Base-by-base conservation (phyloP, 1,140 invertebrate genomes). In the Caligus rogercresseyi region DNA sequence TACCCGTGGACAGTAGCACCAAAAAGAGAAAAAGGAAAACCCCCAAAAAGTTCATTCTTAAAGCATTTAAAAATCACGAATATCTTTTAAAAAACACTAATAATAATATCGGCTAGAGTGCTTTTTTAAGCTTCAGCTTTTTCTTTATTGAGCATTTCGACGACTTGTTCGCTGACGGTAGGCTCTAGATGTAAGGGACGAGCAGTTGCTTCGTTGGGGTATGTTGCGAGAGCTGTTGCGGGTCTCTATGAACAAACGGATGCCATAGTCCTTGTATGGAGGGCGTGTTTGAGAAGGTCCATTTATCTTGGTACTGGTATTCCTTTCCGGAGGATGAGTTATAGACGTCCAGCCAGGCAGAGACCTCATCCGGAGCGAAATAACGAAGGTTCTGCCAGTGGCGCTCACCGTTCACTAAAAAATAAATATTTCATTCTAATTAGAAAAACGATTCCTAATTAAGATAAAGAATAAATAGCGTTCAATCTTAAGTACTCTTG, bases 261-360 rank as follows among this genome's bases (percentile, higher is more conserved):
- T 25, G 23, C 57, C 57, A 60, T 3, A 60, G 21, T 20, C 57
- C 57, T 60, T 60, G 57, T 31, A 60, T 60, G 2, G 57, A 60
- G 21, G 57, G 14, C 1, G 26, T 14, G n/a, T 60, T 25, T 13
- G 57, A 25, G 57, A n/a, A 60, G 7, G 21, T 13, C 7, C 26
- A 31, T 43, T 60, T 60, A 24, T 43, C 24, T 19, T 60, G 57
- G 43, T 24, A 18, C 23, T 26, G 23, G n/a, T 26, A 60, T n/a
- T 60, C 26, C 51, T 60, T 60, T 2, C 57, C 57, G 2, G 23
- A 26, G 26, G 26, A 31, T 18, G 21, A 13, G 25, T 53, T 25
- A 16, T 26, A 60, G 3, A 18, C 18, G 25, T 60, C 57, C 2
- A 60, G 15, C 24, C 24, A 26, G 20, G 21, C 57, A 16, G 26